Conservation (phyloP, 2,888 invertebrate species). For the Drosophila kanekoi region DNA sequence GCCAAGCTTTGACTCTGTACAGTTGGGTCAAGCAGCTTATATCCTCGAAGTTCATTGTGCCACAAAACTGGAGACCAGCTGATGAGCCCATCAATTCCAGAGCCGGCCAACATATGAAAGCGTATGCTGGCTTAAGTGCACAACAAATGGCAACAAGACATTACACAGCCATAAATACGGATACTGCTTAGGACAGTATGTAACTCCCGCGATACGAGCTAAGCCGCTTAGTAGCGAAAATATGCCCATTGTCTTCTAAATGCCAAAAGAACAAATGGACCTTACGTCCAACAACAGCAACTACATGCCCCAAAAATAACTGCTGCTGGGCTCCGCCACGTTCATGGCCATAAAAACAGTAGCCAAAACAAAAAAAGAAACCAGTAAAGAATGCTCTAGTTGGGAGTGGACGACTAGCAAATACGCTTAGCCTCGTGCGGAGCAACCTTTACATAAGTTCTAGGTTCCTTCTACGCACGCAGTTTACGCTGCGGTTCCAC, state of each 20-base stretch:
- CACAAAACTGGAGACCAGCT: slow-evolving; percentile 24
- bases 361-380: slow-evolving; percentile 22
- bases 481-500: no score
- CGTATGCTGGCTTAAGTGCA: slow-evolving; percentile 48
- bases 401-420: no score
- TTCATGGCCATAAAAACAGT: slow-evolving; percentile 54
- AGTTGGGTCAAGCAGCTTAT: slow-evolving; percentile 33
- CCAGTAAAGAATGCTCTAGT: not conserved
- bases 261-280: slow-evolving; percentile 43
- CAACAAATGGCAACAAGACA: slow-evolving; percentile 61
- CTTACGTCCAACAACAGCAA: slow-evolving; percentile 9
- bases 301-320: slow-evolving; percentile 10
- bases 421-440: not conserved
- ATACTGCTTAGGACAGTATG: slow-evolving; percentile 21
- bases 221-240: slow-evolving; percentile 59
- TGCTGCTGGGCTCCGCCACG: slow-evolving; percentile 10
- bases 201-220: slow-evolving; percentile 30
- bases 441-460: no score
- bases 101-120: slow-evolving; percentile 5
- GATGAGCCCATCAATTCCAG: slow-evolving; percentile 40
- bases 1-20: slow-evolving; percentile 2
- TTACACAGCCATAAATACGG: slow-evolving; percentile 61
- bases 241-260: slow-evolving; percentile 47
- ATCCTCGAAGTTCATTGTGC: slow-evolving; percentile 50
- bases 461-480: no score